Base-by-base conservation (phyloP, 2,888 invertebrate species). In the Pheosia tremula region DNA sequence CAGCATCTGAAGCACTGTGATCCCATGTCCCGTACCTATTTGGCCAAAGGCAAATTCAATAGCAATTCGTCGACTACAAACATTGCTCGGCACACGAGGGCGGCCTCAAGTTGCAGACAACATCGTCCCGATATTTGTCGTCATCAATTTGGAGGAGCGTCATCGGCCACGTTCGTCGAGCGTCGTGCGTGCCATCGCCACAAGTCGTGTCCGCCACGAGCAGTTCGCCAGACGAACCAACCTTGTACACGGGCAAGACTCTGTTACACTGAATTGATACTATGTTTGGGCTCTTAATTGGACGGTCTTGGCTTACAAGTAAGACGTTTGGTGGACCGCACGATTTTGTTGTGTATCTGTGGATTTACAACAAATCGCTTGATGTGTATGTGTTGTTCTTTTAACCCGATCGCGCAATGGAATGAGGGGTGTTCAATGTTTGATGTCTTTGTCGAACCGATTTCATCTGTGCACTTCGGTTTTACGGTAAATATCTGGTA, bases 251-350 rank as follows among this genome's bases (percentile, higher is more conserved):
- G 70, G 61, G 77, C 81, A 81, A 82, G 87, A 85, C 87, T 87
- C 86, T 90, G 90, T 91, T 85, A 83, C 85, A 88, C 81, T 87
- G 89, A 89, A 91, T 91, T 88, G 91, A 88, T 82, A 80, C 78
- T 77, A 81, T 82, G 82, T 81, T 81, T 81, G 80, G 79, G 77
- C 85, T 85, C 86, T 86, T 86, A 85, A 86, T 85, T 86, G 85
- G 82, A 80, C 77, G 74, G 74, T 77, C 80, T 80, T 77, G 76
- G 75, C 71, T 78, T 77, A 76, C 77, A 72, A 74, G 72, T 71
- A 39, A 66, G 56, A 61, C 10, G 56, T 56, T 56, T 39, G 7
- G 38, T 55, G 59, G 45, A 45, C 9, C 47, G 11, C 5, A 38
- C 49, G 57, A 38, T 38, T 45, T 10, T 50, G 41, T 41, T 45